Base-by-base conservation (phyloP, 92 coral and sea anemone species). In the Epizoanthus rinbou region DNA sequence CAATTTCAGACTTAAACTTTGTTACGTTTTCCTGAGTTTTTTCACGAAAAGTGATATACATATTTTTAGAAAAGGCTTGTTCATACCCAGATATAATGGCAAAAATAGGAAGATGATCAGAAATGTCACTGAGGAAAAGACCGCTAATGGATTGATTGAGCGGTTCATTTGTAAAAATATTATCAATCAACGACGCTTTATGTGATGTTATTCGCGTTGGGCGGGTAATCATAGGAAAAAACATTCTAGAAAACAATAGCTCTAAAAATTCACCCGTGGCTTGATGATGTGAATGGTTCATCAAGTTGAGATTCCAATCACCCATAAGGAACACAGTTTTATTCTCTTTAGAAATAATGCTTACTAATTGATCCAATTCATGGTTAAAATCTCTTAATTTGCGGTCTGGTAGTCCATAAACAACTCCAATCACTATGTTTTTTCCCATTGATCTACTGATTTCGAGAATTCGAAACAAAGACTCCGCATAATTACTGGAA, bases 131-230 rank as follows among this genome's bases (percentile, higher is more conserved):
- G 45, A 90, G 60, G n/a, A 86, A 75, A 4, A 89, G 37, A n/a
- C 89, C 87, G 50, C 50, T 43, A 43, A 43, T 43, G 58, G 64
- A 79, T 64, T 23, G 52, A 15, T 76, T 58, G 5, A 72, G 62
- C 37, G 73, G 25, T 16, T 70, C 39, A 58, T 86, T 90, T 21
- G 88, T 75, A 43, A 90, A 90, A 53, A 90, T 90, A 65, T 87
- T 90, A 39, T 87, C 93, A 50, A 90, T 86, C 18, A 86, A 50
- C 23, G 86, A 76, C 0, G 91, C 91, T 25, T 87, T 50, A 43
- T 91, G 86, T 21, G 86, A 63, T 0, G 94, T 91, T 23, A 91
- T 88, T 91, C 89, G 58, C 8, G 93, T 78, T 35, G 91, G 94
- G 31, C 78, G 80, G 16, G 84, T 64, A 22, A 91, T 91, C 76